Evolutionary conservation across 2,797 vertebrate species (phyloP).

Genomic region (Dermochelys coriacea): DNA sequence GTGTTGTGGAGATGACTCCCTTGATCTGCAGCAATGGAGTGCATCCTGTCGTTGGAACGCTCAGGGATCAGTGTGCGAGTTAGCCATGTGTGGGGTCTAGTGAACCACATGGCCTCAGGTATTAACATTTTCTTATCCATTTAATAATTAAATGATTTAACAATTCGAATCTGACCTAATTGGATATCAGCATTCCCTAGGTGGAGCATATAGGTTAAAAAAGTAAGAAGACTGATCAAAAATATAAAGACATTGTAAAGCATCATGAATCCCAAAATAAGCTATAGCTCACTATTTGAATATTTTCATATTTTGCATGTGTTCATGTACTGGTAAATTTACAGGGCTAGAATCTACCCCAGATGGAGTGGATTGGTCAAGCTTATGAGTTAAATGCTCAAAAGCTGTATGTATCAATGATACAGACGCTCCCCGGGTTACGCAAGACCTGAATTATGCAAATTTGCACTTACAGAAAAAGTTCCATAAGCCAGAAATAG

Average conservation of each 20-base stretch:
- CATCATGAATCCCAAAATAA: not conserved
- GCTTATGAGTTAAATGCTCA: conserved; percentile 18
- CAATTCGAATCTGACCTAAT: not conserved
- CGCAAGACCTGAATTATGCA: no score
- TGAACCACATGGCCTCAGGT: not conserved
- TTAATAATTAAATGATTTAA: not conserved
- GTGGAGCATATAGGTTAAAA: not conserved
- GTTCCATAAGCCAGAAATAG: no score
- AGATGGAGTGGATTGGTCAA: not conserved
- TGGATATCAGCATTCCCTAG: not conserved
- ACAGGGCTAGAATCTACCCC: not conserved
- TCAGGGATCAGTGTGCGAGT: not conserved
- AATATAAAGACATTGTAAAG: not conserved
- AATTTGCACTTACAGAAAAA: no score
- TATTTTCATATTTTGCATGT: not conserved
- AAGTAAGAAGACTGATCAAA: not conserved
- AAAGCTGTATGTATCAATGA: conserved; percentile 33
- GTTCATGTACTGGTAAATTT: not conserved
- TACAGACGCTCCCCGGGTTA: not conserved
- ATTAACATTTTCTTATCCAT: not conserved
- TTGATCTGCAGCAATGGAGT: not conserved
- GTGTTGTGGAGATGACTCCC: not conserved
- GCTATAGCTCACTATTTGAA: not conserved
- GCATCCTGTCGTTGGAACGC: not conserved
- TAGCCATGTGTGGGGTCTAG: not conserved